phyloP scores from a whole-genome alignment of 1,140 invertebrate species.

The Drosophila equinoxialis region DNA sequence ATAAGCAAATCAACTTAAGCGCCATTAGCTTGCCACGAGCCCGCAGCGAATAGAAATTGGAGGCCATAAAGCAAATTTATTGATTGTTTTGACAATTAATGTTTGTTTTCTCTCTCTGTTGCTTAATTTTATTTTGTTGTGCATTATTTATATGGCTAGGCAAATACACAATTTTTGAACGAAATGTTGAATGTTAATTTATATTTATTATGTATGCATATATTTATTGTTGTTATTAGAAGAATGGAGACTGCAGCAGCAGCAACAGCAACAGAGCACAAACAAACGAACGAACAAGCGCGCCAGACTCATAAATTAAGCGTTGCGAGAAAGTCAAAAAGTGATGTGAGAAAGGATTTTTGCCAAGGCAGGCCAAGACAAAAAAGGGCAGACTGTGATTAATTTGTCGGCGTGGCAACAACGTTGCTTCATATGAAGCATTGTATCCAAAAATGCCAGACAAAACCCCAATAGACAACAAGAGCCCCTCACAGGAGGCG shows the following conservation, averaged over 20 bases:
- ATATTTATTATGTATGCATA: slow-evolving; percentile 30
- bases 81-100: slow-evolving; percentile 78
- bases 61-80: slow-evolving; percentile 72
- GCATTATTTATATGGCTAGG: slow-evolving; percentile 57
- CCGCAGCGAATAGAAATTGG: slow-evolving; percentile 37
- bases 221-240: slow-evolving; percentile 53
- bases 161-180: slow-evolving; percentile 33
- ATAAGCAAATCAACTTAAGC: slow-evolving; percentile 66
- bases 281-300: slow-evolving; percentile 22
- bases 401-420: slow-evolving; percentile 64
- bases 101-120: slow-evolving; percentile 37
- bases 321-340: slow-evolving; percentile 43
- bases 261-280: not conserved
- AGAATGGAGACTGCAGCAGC: slow-evolving; percentile 21
- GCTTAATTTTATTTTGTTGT: slow-evolving; percentile 15
- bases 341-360: slow-evolving; percentile 37
- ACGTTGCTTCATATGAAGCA: slow-evolving; percentile 61
- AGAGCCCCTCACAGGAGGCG: not conserved
- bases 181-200: slow-evolving; percentile 40
- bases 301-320: slow-evolving; percentile 61
- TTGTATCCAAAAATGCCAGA: slow-evolving; percentile 49
- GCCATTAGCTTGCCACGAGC: slow-evolving; percentile 61
- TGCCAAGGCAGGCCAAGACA: too few species aligned
- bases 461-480: slow-evolving; percentile 24
- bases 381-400: slow-evolving; percentile 56